A percentile compares a stretch with the other conserved stretches of the same genome.
These are phyloP conservation scores for Formica exsecta DNA, from an alignment of 1,140 invertebrate species.

Conservation along the genomic window DNA sequence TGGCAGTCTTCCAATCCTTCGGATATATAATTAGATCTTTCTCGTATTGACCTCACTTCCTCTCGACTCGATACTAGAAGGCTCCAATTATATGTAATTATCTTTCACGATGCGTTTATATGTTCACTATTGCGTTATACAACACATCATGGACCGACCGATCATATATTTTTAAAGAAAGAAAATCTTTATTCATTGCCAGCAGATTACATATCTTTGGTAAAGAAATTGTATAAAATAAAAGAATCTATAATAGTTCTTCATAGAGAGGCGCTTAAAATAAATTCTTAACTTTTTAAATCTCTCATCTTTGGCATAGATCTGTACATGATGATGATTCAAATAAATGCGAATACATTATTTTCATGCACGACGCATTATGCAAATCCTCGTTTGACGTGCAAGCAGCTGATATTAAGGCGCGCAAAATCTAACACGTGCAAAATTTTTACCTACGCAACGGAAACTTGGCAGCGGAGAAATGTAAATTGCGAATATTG, in stretches of 20 bases:
- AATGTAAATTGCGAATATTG: slow-evolving; percentile 2
- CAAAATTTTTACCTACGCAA: slow-evolving; percentile 44
- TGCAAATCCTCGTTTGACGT: background rate
- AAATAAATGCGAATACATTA: slow-evolving; percentile 1
- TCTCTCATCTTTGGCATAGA: background rate
- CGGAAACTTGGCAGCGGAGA: slow-evolving; percentile 40
- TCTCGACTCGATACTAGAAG: slow-evolving; percentile 4
- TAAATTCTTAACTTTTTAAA: background rate
- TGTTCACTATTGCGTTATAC: background rate
- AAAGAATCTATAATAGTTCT: background rate
- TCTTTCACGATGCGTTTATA: slow-evolving; percentile 6
- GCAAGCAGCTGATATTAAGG: background rate
- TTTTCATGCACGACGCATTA: background rate
- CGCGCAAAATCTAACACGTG: background rate
- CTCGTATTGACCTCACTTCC: slow-evolving; percentile 37
- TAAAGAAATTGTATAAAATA: slow-evolving; percentile 3
- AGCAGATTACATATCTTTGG: background rate
- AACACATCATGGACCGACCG: background rate
- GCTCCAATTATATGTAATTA: slow-evolving; percentile 27
- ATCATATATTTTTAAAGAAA: background rate
- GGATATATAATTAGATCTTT: slow-evolving; percentile 72
- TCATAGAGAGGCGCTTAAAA: background rate
- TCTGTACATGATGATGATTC: background rate
- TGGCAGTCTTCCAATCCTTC: slow-evolving; percentile 63
- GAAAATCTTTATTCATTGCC: background rate